These are phyloP conservation scores for Wasmannia auropunctata DNA, from an alignment of 1,140 invertebrate species.

Conservation along the genomic window DNA sequence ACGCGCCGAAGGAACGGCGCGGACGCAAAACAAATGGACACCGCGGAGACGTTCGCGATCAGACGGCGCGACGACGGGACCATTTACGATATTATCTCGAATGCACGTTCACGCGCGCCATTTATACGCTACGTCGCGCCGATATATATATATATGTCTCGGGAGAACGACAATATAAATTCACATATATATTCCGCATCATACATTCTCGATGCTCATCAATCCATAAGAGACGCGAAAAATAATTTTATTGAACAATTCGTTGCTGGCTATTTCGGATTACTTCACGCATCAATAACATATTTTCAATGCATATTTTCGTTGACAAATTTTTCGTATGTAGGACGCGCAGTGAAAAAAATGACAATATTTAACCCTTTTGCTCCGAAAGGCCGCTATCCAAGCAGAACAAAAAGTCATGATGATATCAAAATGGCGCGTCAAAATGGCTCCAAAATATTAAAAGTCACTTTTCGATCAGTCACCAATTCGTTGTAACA, in stretches of 20 bases:
- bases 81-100: conserved; percentile 61
- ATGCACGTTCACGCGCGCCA: background rate
- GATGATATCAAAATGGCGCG: too few relatives aligned
- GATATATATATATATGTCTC: background rate
- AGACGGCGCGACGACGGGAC: conserved; percentile 11
- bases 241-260: background rate
- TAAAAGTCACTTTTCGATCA: too few relatives aligned
- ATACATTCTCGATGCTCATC: background rate
- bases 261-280: background rate
- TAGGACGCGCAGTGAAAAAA: background rate
- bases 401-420: too few relatives aligned
- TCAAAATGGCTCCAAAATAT: too few relatives aligned
- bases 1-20: conserved; percentile 37
- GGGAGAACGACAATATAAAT: conserved; percentile 3
- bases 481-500: too few relatives aligned
- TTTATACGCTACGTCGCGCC: conserved; percentile 3
- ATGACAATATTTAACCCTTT: background rate
- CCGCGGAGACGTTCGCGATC: background rate
- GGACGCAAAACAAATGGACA: conserved; percentile 61
- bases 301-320: background rate
- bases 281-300: background rate
- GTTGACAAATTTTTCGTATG: background rate
- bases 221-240: background rate
- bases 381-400: too few relatives aligned
- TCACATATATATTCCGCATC: background rate